Conservation (phyloP, 2,888 invertebrate species). For the Pollenia angustigena region DNA sequence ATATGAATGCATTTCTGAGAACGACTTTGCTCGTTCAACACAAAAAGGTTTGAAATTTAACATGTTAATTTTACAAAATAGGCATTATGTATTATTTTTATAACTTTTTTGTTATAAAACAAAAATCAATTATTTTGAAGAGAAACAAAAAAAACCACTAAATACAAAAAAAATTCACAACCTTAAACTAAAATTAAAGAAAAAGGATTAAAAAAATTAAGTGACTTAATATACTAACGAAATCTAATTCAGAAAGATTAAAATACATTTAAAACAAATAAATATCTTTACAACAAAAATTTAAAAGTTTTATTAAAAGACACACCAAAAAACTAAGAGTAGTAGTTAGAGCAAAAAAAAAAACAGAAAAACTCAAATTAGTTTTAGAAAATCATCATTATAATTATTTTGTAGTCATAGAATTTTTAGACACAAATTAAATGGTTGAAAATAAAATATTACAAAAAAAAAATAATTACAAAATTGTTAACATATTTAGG, state of each 20-base stretch:
- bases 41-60: slow-evolving; percentile 33
- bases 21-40: neutral
- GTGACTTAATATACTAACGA: slow-evolving; percentile 72
- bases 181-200: slow-evolving; percentile 25
- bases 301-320: slow-evolving; percentile 54
- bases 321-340: slow-evolving; percentile 43
- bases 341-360: slow-evolving; percentile 50
- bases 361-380: slow-evolving; percentile 49
- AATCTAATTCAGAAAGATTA: slow-evolving; percentile 49
- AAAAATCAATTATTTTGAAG: neutral
- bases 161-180: slow-evolving; percentile 29
- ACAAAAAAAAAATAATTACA: neutral
- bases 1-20: slow-evolving; percentile 11
- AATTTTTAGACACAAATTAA: slow-evolving; percentile 50
- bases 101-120: neutral
- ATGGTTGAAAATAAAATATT: slow-evolving; percentile 42
- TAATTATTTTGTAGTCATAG: slow-evolving; percentile 55
- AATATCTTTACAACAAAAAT: slow-evolving; percentile 51
- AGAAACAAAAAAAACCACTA: neutral
- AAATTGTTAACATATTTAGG: slow-evolving; percentile 49
- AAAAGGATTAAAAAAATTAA: slow-evolving; percentile 22
- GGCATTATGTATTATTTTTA: neutral
- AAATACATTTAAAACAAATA: slow-evolving; percentile 48
- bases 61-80: neutral
- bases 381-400: slow-evolving; percentile 55